These are phyloP conservation scores for Galeruca laticollis DNA, from an alignment of 2,888 invertebrate species.

Conservation along the genomic window DNA sequence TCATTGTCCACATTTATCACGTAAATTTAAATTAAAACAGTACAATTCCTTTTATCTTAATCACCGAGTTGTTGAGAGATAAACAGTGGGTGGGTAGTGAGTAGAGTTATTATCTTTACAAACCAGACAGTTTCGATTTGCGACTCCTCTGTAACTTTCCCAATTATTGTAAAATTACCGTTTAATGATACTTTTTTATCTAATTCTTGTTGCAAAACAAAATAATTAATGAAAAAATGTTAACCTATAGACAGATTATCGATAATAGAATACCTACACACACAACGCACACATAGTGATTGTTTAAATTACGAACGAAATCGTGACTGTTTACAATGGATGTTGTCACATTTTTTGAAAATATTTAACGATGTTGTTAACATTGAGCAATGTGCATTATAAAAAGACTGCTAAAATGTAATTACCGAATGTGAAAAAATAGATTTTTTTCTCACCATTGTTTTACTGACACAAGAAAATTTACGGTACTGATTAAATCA, in stretches of 20 bases:
- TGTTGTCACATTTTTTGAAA: slow-evolving; percentile 25
- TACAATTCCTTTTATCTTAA: background rate
- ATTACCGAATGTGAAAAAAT: slow-evolving; percentile 14
- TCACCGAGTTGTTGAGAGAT: background rate
- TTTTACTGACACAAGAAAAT: slow-evolving; percentile 1
- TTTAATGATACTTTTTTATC: background rate
- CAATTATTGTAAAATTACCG: slow-evolving; percentile 4
- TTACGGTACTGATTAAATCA: slow-evolving; percentile 1
- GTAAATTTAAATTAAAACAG: slow-evolving; percentile 24
- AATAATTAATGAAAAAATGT: slow-evolving; percentile 6
- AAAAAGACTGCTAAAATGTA: slow-evolving; percentile 30
- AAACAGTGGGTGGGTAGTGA: background rate
- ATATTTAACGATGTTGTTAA: slow-evolving; percentile 23
- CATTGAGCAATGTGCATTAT: slow-evolving; percentile 31
- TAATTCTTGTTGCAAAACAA: slow-evolving; percentile 12
- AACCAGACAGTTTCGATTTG: background rate
- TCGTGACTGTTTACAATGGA: slow-evolving; percentile 35
- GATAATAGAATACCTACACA: slow-evolving; percentile 26
- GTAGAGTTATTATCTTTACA: slow-evolving; percentile 1
- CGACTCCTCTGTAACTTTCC: slow-evolving; percentile 5
- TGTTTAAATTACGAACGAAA: slow-evolving; percentile 26
- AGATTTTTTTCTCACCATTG: slow-evolving; percentile 5
- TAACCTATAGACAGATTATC: slow-evolving; percentile 26
- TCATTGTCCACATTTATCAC: slow-evolving; percentile 15
- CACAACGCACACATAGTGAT: slow-evolving; percentile 21